Base-by-base conservation (phyloP, 2,113 vertebrate species). In the Pheucticus melanocephalus region DNA sequence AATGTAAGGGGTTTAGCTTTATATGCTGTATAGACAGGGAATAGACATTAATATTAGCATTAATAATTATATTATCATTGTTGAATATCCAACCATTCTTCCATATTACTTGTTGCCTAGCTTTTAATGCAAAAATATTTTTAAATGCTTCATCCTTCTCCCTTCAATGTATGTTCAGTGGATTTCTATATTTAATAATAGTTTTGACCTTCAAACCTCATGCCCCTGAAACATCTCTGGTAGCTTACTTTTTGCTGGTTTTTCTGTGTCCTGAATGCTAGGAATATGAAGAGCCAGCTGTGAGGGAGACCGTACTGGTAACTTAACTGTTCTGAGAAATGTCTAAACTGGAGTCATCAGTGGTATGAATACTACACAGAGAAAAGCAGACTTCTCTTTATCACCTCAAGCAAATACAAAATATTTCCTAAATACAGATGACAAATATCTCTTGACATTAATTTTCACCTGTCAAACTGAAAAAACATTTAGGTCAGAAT, bases 161-260 rank as follows among this genome's bases (percentile, higher is more conserved):
- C 4, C 2, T 42, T 18, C 16, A 7, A 10, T 4, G 0, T 12
- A 50, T 21, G 15, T 3, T 33, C 20, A 48, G 1, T 25, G 3
- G 31, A 54, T 50, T 72, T 33, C 16, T 6, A 21, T 61, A 47
- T 17, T 17, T 21, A 15, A 23, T 30, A 59, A 42, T 16, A 53
- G 57, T 28, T 21, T 22, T 79, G 50, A 68, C 7, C 9, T 86
- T 73, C 27, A 73, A 54, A 81, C 59, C 15, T 4, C 3, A 12
- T 45, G 54, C 20, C 18, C 68, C 40, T 60, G 25, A 72, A 64
- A 50, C 23, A 51, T 24, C n/a, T 40, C 23, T 8, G 10, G 15
- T 22, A 80, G 19, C 15, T 64, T 79, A 1, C 72, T 68, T 83
- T 54, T 65, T n/a, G 10, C 37, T 5, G 1, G 4, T 64, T 82